phyloP scores from a whole-genome alignment of 1,140 invertebrate species.

The Philaenus spumarius region DNA sequence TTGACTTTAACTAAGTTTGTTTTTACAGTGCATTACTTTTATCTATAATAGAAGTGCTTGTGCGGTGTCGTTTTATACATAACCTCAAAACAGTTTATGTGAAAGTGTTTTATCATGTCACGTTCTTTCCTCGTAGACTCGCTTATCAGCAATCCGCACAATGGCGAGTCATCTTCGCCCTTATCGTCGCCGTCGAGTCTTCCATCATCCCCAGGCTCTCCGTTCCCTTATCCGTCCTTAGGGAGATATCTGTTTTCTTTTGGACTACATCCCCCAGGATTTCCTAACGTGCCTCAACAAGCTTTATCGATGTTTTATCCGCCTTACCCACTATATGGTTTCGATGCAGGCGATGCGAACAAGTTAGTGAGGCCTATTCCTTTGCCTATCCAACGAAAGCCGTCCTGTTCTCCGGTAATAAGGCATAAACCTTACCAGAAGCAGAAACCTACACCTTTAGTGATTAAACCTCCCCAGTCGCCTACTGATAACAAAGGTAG shows the following conservation, averaged over 20 bases:
- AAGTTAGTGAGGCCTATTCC: constrained; percentile 14
- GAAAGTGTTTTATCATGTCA: constrained; percentile 19
- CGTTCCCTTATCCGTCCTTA: constrained; percentile 16
- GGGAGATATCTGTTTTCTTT: constrained; percentile 17
- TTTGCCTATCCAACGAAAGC: neutral
- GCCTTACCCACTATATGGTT: constrained; percentile 12
- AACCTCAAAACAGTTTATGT: neutral
- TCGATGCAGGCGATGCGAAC: constrained; percentile 2
- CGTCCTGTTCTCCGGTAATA: neutral
- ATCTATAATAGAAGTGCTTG: too few relatives aligned
- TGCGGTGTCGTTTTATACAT: too few relatives aligned
- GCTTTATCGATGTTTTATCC: constrained; percentile 11
- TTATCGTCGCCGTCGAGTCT: constrained; percentile 2
- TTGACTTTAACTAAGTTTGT: too few relatives aligned
- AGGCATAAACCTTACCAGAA: too few relatives aligned
- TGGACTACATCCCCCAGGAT: constrained; percentile 5
- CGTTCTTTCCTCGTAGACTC: constrained; percentile 29
- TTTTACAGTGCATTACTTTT: too few relatives aligned
- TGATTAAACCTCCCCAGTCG: too few relatives aligned
- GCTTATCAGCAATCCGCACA: constrained; percentile 20
- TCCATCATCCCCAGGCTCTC: constrained; percentile 9
- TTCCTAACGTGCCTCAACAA: neutral
- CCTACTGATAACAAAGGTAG: too few relatives aligned
- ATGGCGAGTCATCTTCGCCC: neutral
- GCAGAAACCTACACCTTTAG: too few relatives aligned